Conservation (phyloP, 2,888 invertebrate species). For the Standfussiana lucernea region DNA sequence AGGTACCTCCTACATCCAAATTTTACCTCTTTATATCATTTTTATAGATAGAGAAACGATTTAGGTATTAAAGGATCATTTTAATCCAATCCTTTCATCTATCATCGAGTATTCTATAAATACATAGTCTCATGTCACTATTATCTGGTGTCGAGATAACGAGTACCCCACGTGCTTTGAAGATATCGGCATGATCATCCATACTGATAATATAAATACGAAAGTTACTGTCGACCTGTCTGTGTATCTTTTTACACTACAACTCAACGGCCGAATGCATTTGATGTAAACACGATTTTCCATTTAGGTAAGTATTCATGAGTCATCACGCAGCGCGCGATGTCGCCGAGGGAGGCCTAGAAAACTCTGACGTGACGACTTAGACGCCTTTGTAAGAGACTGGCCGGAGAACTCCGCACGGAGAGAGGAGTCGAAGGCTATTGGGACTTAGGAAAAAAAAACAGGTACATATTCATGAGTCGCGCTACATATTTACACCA, state of each 20-base stretch:
- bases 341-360: too few species aligned
- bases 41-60: not conserved
- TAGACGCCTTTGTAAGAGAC: too few species aligned
- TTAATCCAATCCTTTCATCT: not conserved
- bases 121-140: not conserved
- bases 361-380: too few species aligned
- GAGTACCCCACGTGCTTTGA: not conserved
- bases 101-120: not conserved
- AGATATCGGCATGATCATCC: not conserved
- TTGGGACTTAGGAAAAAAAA: too few species aligned
- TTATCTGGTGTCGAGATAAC: slow-evolving; percentile 1
- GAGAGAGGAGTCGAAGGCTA: too few species aligned
- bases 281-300: not conserved
- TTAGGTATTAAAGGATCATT: not conserved
- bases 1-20: not conserved
- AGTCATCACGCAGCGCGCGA: too few species aligned
- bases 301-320: too few species aligned
- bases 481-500: too few species aligned
- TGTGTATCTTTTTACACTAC: not conserved
- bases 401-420: too few species aligned
- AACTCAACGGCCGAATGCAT: not conserved
- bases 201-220: not conserved
- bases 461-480: too few species aligned
- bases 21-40: not conserved
- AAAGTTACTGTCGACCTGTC: not conserved